phyloP scores from a whole-genome alignment of 2,113 vertebrate species.

The Elgaria multicarinata region DNA sequence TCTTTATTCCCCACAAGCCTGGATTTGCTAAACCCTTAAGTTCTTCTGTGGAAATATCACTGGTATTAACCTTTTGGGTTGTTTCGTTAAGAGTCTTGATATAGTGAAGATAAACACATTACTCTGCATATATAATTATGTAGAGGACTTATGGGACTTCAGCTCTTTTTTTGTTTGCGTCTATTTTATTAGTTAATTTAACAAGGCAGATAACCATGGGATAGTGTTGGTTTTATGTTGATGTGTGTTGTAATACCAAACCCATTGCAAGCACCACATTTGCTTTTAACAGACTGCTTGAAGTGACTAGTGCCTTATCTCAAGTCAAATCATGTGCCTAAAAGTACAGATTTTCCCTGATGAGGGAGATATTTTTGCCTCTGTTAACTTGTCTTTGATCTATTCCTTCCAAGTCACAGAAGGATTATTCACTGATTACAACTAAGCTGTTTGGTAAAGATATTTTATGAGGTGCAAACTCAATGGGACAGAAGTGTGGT shows the following conservation, averaged over 20 bases:
- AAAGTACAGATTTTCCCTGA: not conserved
- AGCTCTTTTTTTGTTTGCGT: not conserved
- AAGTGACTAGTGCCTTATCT: not conserved
- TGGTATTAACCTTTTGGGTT: not conserved
- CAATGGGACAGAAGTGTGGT: not conserved
- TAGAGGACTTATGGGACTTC: not conserved
- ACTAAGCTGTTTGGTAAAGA: conserved; percentile 9
- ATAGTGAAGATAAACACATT: not conserved
- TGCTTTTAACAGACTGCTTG: conserved; percentile 27
- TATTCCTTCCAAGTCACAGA: conserved; percentile 23
- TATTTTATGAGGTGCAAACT: conserved; percentile 6
- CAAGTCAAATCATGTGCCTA: not conserved
- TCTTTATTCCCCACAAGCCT: conserved; percentile 11
- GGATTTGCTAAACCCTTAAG: conserved; percentile 24
- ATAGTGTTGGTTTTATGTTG: conserved; percentile 21
- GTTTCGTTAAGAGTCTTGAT: not conserved
- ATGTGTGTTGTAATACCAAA: not conserved
- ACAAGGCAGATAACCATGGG: conserved; percentile 1
- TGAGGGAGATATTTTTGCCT: conserved; percentile 4
- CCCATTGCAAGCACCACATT: not conserved
- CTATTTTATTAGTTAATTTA: not conserved
- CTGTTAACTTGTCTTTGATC: not conserved
- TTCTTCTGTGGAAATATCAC: not conserved
- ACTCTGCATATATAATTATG: conserved; percentile 7
- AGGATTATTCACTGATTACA: conserved; percentile 16